Evolutionary conservation across 1,140 invertebrate species (phyloP).

Genomic region (Dryas iulia): DNA sequence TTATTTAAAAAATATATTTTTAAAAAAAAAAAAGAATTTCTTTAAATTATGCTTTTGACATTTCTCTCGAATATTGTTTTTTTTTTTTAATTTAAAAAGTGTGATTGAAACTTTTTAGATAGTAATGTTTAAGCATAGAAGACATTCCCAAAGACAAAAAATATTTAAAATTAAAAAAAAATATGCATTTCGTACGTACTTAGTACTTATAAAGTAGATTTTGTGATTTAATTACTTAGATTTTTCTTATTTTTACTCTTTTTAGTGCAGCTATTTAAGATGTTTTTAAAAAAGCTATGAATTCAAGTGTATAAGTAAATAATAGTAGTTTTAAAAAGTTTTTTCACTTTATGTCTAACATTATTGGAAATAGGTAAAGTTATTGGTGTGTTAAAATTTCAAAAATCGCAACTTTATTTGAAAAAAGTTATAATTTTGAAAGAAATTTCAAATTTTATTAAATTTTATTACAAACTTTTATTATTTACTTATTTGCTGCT

Average conservation of each 20-base stretch:
- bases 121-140: not conserved
- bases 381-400: no score
- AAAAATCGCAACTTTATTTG: no score
- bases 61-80: not conserved
- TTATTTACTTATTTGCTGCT: no score
- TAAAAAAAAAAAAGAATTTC: not conserved
- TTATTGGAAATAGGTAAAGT: no score
- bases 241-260: not conserved
- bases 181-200: slow-evolving; percentile 19
- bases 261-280: not conserved
- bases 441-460: no score
- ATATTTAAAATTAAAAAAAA: slow-evolving; percentile 1
- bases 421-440: not conserved
- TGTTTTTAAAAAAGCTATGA: not conserved
- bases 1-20: not conserved
- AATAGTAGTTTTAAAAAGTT: no score
- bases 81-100: not conserved
- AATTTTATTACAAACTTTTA: no score
- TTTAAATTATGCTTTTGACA: not conserved
- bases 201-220: slow-evolving; percentile 13
- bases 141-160: slow-evolving; percentile 20
- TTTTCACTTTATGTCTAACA: no score
- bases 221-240: slow-evolving; percentile 19
- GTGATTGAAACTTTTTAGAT: not conserved
- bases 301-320: not conserved